phyloP scores from a whole-genome alignment of 2,888 invertebrate species.

The Carcina quercana region DNA sequence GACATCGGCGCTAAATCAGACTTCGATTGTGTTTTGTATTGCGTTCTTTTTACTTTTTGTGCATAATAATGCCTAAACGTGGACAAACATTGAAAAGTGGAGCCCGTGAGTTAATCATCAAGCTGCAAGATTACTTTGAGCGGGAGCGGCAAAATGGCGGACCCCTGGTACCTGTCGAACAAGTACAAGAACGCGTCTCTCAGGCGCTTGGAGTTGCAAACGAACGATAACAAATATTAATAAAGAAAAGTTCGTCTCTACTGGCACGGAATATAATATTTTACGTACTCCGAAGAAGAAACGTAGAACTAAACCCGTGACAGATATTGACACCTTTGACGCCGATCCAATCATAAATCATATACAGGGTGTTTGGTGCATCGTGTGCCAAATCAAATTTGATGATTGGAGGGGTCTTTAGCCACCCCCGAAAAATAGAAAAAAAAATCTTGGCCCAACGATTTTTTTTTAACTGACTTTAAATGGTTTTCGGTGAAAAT shows the following conservation, averaged over 20 bases:
- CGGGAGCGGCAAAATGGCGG: constrained; percentile 13
- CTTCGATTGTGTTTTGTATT: constrained; percentile 9
- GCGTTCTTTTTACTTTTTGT: constrained; percentile 7
- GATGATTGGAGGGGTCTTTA: too few relatives aligned
- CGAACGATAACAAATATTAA: constrained; percentile 10
- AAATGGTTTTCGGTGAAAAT: too few relatives aligned
- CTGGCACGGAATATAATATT: constrained; percentile 11
- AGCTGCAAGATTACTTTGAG: constrained; percentile 15
- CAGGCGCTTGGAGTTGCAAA: constrained; percentile 13
- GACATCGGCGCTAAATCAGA: constrained; percentile 9
- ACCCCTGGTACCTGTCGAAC: constrained; percentile 13
- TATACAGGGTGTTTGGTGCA: constrained; percentile 9
- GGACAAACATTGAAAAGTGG: constrained; percentile 14
- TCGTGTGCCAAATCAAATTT: too few relatives aligned
- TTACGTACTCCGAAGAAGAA: constrained; percentile 11
- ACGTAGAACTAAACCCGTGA: constrained; percentile 1
- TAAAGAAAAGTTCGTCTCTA: constrained; percentile 10
- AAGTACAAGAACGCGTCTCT: constrained; percentile 14
- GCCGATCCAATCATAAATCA: constrained; percentile 10
- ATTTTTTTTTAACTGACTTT: too few relatives aligned
- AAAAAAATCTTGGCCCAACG: too few relatives aligned
- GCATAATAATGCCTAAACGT: constrained; percentile 13
- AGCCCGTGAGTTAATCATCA: constrained; percentile 12
- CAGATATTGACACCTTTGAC: constrained; percentile 8
- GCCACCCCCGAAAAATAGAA: too few relatives aligned